Evolutionary conservation across 2,888 invertebrate species (phyloP), one percentile per base, ranked within the genome.

Genomic region (Dione juno): DNA sequence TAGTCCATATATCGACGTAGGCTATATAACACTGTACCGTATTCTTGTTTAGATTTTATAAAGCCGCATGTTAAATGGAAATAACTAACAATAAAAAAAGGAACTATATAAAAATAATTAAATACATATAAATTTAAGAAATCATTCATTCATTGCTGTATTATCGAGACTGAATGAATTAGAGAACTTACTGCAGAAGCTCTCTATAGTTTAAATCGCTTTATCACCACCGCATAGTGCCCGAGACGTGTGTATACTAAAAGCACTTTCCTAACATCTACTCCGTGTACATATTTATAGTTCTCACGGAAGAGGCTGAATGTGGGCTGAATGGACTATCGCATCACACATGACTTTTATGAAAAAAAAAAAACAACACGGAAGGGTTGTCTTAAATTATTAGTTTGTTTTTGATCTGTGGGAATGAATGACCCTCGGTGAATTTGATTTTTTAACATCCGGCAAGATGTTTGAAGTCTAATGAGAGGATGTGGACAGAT

Each of bases 291-390:
- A 81, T 92, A 81, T 92, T 91, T 91, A 87, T 86, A 75, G 88
- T 92, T 92, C 92, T 91, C 92, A 92, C 92, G 92, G 90, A 89
- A 88, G 89, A 90, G 86, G 82, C 83, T 89, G 86, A 87, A 90
- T 88, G 87, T 88, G 88, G 86, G 82, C 84, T 89, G 87, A 88
- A 90, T 88, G 88, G 88, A 88, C 88, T 82, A 71, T 75, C 78
- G 75, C 78, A 77, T 80, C 80, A 80, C 80, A 76, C 78, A 77
- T 80, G 80, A 80, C 80, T 80, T 28, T 82, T 80, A 80, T 74
- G 79, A 61, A 61, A 76, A 83, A 58, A 76, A 84, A 90, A 90
- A 92, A 92, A 89, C 85, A 81, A 89, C 85, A 81, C 89, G 91
- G 92, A 92, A 92, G 92, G 92, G 92, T 91, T 92, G 84, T 82